Percentiles rank a stretch among this genome's conserved stretches.
phyloP scores from a whole-genome alignment of 2,888 invertebrate genomes.

The Opisthograptis luteolata region DNA sequence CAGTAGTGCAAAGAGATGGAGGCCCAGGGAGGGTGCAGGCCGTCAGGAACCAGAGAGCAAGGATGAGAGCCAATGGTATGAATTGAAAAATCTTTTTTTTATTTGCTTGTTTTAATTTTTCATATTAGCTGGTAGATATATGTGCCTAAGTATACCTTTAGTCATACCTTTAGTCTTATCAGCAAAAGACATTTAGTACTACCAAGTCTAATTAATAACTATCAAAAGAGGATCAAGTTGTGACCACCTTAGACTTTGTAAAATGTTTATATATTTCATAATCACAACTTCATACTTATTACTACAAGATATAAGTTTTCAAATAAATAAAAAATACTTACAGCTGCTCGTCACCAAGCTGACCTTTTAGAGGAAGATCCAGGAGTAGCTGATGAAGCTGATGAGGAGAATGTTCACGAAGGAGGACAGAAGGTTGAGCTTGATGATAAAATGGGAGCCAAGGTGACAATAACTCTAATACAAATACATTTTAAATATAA shows the following conservation, averaged over 20 bases:
- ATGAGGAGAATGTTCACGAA: constrained; percentile 66
- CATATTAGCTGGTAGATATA: not conserved
- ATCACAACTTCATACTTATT: too few species aligned
- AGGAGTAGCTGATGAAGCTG: constrained; percentile 80
- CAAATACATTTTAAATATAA: not conserved
- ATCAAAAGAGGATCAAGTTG: too few species aligned
- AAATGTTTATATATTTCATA: too few species aligned
- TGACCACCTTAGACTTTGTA: too few species aligned
- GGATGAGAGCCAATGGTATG: constrained; percentile 85
- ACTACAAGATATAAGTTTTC: too few species aligned
- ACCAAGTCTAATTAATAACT: too few species aligned
- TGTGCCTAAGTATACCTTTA: too few species aligned
- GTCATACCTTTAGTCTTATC: too few species aligned
- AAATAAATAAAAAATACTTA: not conserved
- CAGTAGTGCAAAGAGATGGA: constrained; percentile 77
- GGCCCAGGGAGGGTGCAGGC: constrained; percentile 88
- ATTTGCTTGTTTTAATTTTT: not conserved
- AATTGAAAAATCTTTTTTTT: too few species aligned
- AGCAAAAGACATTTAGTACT: too few species aligned
- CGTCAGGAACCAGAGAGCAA: constrained; percentile 88
- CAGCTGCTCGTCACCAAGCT: constrained; percentile 75
- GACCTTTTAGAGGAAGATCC: constrained; percentile 74
- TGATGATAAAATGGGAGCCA: constrained; percentile 95
- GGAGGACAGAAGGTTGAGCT: constrained; percentile 60
- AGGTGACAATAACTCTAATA: constrained; percentile 79